These are phyloP conservation scores for Peromyscus attwateri DNA, from an alignment of 2,797 vertebrate genomes.

Conservation along the genomic window DNA sequence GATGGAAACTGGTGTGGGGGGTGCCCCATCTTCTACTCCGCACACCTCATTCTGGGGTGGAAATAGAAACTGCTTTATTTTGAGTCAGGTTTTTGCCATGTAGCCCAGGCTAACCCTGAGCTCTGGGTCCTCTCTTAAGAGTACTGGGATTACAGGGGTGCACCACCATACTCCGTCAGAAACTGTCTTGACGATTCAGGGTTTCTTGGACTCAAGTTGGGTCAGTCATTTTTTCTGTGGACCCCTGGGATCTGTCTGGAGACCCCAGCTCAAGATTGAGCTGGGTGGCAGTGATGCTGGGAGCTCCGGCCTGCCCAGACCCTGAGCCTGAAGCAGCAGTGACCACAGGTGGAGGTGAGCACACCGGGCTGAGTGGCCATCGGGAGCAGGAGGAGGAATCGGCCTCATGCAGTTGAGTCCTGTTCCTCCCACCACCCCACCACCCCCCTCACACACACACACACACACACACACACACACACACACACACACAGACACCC, in stretches of 20 bases:
- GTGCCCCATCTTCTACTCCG: neutral
- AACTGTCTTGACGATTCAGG: neutral
- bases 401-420: too few species aligned
- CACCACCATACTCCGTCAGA: neutral
- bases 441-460: too few species aligned
- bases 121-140: neutral
- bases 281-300: neutral
- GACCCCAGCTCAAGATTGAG: neutral
- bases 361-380: accelerated
- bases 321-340: too few species aligned
- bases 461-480: too few species aligned
- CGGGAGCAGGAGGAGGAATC: neutral
- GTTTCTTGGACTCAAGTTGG: neutral
- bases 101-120: neutral
- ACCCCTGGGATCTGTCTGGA: neutral
- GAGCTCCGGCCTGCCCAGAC: neutral
- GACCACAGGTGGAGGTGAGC: neutral
- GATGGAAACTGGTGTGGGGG: conserved; percentile 1
- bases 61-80: neutral
- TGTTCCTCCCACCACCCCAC: neutral
- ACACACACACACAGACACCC: too few species aligned
- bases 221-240: neutral
- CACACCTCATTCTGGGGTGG: neutral
- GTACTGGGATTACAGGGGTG: neutral
- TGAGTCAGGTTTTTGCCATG: neutral